Base-by-base conservation (phyloP, 2,888 invertebrate species). In the Agelastica alni region DNA sequence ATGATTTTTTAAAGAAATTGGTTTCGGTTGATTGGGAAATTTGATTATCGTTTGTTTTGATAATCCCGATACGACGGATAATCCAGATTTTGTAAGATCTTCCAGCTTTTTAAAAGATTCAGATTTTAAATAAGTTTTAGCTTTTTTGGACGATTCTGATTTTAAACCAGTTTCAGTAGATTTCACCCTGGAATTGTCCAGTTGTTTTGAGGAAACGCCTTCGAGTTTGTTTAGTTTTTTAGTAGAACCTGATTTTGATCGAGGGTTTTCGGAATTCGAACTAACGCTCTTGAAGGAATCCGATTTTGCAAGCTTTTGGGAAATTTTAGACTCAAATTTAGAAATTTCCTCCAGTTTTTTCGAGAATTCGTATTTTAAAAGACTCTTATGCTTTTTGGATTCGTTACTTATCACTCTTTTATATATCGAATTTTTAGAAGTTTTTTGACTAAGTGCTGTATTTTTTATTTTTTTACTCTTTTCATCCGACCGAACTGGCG, bases 71-170 rank as follows among this genome's bases (percentile, higher is more conserved):
- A 34, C 22, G 14, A 45, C 20, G n/a, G 45, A 34, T 22, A 45
- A 7, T 2, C 45, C 45, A 22, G 34, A 18, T 14, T 16, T 45
- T 9, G 45, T 22, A 4, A 45, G 34, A 45, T 14, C 26, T 14
- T 45, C 44, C 4, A 44, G 14, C 20, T 31, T 44, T 30, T 43
- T 10, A 16, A n/a, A 16, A n/a, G 43, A 43, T 26, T 42, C 41
- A 2, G 39, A 18, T 9, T 39, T 39, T 10, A n/a, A 39, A 22
- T 26, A 26, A 9, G n/a, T 14, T 42, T 18, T 12, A 20, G 1
- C 9, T 13, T n/a, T 32, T 12, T n/a, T n/a, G 13, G 20, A 18
- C 6, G 14, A 4, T 14, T 42, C 28, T 9, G 16, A 4, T 42
- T 4, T 36, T 18, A 10, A 4, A 36, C 3, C 28, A 14, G 6